A percentile compares a stretch with the other conserved stretches of the same genome.
Conservation (phyloP, 2,797 vertebrate species). For the Peromyscus attwateri region DNA sequence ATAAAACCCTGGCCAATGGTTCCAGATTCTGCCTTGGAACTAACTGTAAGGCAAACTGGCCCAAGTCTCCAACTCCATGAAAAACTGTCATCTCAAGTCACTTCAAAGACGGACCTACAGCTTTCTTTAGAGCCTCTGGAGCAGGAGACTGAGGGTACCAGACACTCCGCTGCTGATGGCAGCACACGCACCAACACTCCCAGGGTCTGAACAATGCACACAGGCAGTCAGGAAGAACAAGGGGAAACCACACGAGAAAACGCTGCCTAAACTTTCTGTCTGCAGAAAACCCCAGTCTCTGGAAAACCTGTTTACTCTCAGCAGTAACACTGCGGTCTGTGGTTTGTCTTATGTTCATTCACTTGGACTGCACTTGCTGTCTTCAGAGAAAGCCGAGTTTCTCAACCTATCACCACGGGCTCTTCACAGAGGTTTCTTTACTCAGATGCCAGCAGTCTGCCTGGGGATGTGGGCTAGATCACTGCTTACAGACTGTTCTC, state of each 20-base stretch:
- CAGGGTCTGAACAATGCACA: neutral
- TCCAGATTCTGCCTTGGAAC: neutral
- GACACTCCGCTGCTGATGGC: neutral
- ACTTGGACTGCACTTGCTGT: neutral
- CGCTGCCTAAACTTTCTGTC: neutral
- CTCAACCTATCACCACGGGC: neutral
- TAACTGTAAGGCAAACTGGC: neutral
- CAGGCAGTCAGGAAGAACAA: neutral
- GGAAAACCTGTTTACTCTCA: constrained; percentile 41
- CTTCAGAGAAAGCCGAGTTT: neutral
- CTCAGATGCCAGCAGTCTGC: constrained; percentile 29
- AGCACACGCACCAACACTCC: neutral
- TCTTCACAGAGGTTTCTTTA: neutral
- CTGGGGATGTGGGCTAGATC: constrained; percentile 16
- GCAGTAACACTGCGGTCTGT: neutral
- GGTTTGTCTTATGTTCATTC: neutral
- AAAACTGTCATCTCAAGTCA: constrained; percentile 41
- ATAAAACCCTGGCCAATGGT: neutral
- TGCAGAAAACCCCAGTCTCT: neutral
- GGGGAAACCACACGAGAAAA: constrained; percentile 27
- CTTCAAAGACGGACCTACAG: neutral
- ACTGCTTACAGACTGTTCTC: constrained; percentile 85
- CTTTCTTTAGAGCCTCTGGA: neutral
- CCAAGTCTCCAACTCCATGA: neutral
- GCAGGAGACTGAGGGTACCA: neutral